Base-by-base conservation (phyloP, 2,888 invertebrate genomes). In the Coelinius sp. region DNA sequence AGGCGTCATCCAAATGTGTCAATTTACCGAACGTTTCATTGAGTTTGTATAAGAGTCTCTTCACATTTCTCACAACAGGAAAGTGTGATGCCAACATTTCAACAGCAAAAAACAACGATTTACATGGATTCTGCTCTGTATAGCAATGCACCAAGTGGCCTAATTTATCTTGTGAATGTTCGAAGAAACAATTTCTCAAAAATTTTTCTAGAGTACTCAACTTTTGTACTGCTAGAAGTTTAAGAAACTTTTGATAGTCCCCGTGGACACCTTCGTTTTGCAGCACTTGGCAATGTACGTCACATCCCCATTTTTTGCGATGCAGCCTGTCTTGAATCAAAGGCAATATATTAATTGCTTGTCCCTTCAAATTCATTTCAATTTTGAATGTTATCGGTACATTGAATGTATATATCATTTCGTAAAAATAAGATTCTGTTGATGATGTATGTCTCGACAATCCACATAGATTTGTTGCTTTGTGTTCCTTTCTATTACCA, bases 61-160 rank as follows among this genome's bases (percentile, higher is more conserved):
- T 53, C 0, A 53, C 25, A n/a, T 53, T 53, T 14, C 53, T 53
- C 25, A 53, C 53, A 25, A 10, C 25, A 1, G 53, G 25, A 12
- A 53, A 53, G 25, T 53, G 53, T 6, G 53, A 25, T n/a, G 53
- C 53, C n/a, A 53, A 53, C 53, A 53, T 53, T 25, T 53, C 53
- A 2, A 53, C 53, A 25, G 53, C 24, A 53, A 25, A 25, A 10
- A 53, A 25, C n/a, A 25, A 53, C 1, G 25, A 53, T 25, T 25
- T 25, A 25, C 53, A 53, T 25, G 53, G 25, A 53, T n/a, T 53
- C n/a, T 25, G 53, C 5, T 53, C 14, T 25, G n/a, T 53, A 53
- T 53, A 53, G 10, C 53, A 53, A 25, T 53, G 53, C 8, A 25
- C 10, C 25, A 53, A 25, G 10, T 53, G 53, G 10, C 52, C 52